Evolutionary conservation across 2,888 invertebrate genomes (phyloP).

Genomic region (Pyrgus malvae): DNA sequence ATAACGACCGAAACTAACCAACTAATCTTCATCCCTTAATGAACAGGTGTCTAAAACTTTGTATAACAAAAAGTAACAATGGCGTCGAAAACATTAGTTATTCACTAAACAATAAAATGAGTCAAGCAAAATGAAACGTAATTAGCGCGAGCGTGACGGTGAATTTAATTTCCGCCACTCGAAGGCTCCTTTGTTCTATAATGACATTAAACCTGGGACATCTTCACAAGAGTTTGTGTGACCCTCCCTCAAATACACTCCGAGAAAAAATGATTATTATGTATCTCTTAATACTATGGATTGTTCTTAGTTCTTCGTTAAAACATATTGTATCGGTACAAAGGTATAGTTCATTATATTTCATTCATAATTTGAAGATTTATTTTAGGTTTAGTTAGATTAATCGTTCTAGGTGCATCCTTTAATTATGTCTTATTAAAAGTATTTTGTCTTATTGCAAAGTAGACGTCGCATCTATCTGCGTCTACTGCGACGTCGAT

Average conservation of each 20-base stretch:
- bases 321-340: background rate
- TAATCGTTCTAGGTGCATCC: too few species aligned
- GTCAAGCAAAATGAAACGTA: conserved; percentile 43
- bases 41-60: background rate
- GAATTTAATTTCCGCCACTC: conserved; percentile 58
- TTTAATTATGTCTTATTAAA: too few species aligned
- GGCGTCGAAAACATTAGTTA: conserved; percentile 17
- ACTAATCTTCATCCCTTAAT: background rate
- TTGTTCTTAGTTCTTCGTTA: conserved; percentile 9
- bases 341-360: too few species aligned
- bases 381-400: too few species aligned
- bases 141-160: conserved; percentile 52
- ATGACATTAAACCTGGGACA: conserved; percentile 46
- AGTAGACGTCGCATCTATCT: too few species aligned
- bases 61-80: conserved; percentile 5
- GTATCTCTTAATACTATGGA: conserved; percentile 14
- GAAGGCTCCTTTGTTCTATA: conserved; percentile 63
- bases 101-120: conserved; percentile 22
- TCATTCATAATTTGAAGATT: too few species aligned
- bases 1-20: too few species aligned
- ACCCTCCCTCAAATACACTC: conserved; percentile 23
- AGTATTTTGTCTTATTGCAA: too few species aligned
- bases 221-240: conserved; percentile 42
- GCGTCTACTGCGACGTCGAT: too few species aligned
- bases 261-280: conserved; percentile 23